Conservation (phyloP, 2,797 vertebrate genomes). For the Liparis tanakae region DNA sequence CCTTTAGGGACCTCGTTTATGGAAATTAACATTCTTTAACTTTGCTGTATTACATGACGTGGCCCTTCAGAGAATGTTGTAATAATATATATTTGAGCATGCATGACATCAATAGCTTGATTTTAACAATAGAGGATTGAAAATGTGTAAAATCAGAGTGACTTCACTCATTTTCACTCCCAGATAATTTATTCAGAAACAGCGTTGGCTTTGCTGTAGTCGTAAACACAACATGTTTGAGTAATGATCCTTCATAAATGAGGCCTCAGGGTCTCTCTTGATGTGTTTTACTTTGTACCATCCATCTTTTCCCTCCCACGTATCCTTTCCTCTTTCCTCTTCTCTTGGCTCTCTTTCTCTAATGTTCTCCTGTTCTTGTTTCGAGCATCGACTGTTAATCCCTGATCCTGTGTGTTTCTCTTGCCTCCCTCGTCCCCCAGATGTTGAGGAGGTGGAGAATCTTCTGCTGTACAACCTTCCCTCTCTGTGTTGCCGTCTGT, state of each 20-base stretch:
- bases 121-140: constrained; percentile 20
- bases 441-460: constrained; percentile 80
- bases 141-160: constrained; percentile 17
- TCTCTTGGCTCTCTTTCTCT: neutral
- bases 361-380: neutral
- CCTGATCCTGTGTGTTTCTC: constrained; percentile 7
- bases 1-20: constrained; percentile 37
- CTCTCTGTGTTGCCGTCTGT: constrained; percentile 81
- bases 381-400: constrained; percentile 10
- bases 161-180: neutral
- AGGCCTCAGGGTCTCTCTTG: constrained; percentile 18
- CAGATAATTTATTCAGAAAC: constrained; percentile 26
- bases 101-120: constrained; percentile 4
- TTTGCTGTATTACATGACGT: neutral
- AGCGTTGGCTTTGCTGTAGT: constrained; percentile 14
- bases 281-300: constrained; percentile 19
- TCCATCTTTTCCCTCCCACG: constrained; percentile 15
- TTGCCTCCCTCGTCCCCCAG: constrained; percentile 61
- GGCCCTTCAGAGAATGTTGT: constrained; percentile 2
- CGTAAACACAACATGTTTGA: constrained; percentile 22
- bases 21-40: neutral
- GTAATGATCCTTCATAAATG: constrained; percentile 16
- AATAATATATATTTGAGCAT: neutral
- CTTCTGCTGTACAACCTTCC: constrained; percentile 86
- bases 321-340: constrained; percentile 5